Conservation (phyloP, 2,888 invertebrate genomes). For the Cepaea hortensis region DNA sequence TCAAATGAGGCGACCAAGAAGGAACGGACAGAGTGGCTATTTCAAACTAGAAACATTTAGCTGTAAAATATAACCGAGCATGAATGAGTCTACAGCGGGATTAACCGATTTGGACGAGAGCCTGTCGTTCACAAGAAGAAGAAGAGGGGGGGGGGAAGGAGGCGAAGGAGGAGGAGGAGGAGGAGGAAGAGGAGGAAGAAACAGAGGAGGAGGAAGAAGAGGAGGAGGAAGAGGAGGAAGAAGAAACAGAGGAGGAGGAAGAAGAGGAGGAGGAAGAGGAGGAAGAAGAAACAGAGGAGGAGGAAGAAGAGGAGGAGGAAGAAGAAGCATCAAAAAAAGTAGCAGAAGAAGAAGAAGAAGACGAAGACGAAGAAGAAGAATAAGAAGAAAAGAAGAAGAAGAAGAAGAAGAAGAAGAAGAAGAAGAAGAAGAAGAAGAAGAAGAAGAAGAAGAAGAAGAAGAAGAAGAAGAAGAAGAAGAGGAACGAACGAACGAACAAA, state of each 20-base stretch:
- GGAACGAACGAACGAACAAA: neutral
- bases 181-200: neutral
- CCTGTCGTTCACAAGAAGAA: too few relatives aligned
- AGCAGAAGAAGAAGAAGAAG: slow-evolving; percentile 19
- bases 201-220: too few relatives aligned
- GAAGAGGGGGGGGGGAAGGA: neutral
- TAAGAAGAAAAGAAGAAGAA: slow-evolving; percentile 21
- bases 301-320: neutral
- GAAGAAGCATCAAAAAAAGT: slow-evolving; percentile 14
- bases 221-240: too few relatives aligned
- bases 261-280: too few relatives aligned
- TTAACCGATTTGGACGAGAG: too few relatives aligned
- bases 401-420: slow-evolving; percentile 8
- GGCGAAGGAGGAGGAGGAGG: neutral
- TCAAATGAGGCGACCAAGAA: too few relatives aligned
- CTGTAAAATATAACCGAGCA: too few relatives aligned
- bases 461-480: slow-evolving; percentile 27
- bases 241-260: too few relatives aligned
- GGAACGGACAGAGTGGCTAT: too few relatives aligned
- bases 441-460: slow-evolving; percentile 32
- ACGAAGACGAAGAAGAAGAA: slow-evolving; percentile 30
- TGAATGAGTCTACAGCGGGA: too few relatives aligned
- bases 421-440: slow-evolving; percentile 32
- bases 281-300: neutral
- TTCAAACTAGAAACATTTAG: too few relatives aligned